Conservation (phyloP, 2,113 vertebrate genomes). For the Neodon shergylaensis region DNA sequence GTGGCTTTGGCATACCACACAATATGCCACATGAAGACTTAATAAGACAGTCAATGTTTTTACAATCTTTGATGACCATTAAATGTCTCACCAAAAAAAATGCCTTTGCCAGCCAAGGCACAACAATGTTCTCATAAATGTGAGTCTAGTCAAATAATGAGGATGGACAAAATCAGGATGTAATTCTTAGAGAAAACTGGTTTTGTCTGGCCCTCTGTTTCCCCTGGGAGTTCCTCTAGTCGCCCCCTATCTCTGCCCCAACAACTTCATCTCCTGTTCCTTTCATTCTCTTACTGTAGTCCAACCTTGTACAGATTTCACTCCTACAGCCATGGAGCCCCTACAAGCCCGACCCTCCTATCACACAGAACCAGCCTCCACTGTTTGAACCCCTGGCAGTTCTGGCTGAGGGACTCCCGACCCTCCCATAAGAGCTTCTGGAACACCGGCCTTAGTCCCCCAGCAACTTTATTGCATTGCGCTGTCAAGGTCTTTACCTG, state of each 20-base stretch:
- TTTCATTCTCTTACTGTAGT: background rate
- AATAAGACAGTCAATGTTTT: constrained; percentile 46
- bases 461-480: background rate
- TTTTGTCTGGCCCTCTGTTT: background rate
- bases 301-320: background rate
- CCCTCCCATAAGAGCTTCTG: background rate
- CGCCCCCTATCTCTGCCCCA: background rate
- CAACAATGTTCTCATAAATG: constrained; percentile 20
- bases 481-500: background rate
- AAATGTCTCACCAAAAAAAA: background rate
- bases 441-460: background rate
- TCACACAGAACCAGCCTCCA: background rate
- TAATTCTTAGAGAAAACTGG: background rate
- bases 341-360: rapidly evolving
- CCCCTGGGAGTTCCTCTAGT: no score
- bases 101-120: constrained; percentile 17
- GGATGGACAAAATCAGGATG: constrained; percentile 7
- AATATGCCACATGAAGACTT: background rate
- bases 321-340: background rate
- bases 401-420: background rate
- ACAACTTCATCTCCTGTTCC: background rate
- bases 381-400: background rate
- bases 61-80: constrained; percentile 5
- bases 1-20: background rate
- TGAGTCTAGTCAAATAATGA: constrained; percentile 15